Evolutionary conservation across 2,113 vertebrate genomes (phyloP).

Genomic region (Muscicapa adusta): DNA sequence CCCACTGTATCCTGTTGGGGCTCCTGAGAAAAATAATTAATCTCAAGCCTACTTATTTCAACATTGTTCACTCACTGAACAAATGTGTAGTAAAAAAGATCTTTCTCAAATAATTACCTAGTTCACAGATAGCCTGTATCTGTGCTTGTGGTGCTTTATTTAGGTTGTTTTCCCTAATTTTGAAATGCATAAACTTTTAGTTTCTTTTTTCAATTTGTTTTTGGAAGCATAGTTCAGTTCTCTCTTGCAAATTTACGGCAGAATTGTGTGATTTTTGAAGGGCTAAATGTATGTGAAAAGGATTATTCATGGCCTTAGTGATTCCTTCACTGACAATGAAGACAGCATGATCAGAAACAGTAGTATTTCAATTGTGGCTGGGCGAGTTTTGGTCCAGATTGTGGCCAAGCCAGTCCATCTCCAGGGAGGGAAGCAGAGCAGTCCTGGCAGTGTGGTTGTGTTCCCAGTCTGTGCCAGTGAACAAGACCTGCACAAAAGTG

Average conservation of each 20-base stretch:
- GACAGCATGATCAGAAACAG: not conserved
- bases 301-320: not conserved
- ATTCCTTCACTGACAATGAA: not conserved
- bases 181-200: not conserved
- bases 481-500: not conserved
- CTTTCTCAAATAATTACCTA: slow-evolving; percentile 24
- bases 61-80: not conserved
- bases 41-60: slow-evolving; percentile 37
- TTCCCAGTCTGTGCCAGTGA: not conserved
- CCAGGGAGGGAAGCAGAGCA: not conserved
- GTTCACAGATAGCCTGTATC: not conserved
- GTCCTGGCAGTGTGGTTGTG: accelerated
- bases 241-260: not conserved
- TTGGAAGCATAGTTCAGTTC: not conserved
- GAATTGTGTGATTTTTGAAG: not conserved
- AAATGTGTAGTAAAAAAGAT: not conserved
- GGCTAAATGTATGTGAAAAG: not conserved
- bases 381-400: not conserved
- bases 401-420: not conserved
- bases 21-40: slow-evolving; percentile 44
- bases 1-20: slow-evolving; percentile 20
- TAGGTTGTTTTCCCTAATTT: not conserved
- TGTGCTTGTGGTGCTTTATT: not conserved
- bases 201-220: not conserved
- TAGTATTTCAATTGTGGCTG: not conserved